Percentiles rank a stretch among this genome's conserved stretches.
phyloP scores from a whole-genome alignment of 2,888 invertebrate genomes.

The Diploptera punctata region DNA sequence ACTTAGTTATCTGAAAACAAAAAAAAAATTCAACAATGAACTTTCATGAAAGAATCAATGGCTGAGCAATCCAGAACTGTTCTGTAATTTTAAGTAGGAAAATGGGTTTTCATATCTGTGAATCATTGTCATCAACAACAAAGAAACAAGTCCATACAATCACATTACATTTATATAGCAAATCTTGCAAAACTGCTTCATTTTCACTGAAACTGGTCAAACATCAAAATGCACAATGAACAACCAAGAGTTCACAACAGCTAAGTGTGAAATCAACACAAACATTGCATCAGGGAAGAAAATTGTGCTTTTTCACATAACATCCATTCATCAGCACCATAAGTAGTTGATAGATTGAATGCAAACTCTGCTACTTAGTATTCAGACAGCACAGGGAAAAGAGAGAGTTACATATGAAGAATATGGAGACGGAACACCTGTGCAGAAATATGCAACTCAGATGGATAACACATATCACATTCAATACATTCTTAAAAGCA shows the following conservation, averaged over 20 bases:
- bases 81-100: too few species aligned
- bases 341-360: constrained; percentile 6
- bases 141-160: not conserved
- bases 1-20: too few species aligned
- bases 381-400: constrained; percentile 5
- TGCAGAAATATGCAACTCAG: not conserved
- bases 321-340: constrained; percentile 10
- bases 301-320: constrained; percentile 3
- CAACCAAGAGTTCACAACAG: not conserved
- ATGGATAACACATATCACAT: constrained; percentile 1
- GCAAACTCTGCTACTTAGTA: not conserved
- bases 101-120: too few species aligned
- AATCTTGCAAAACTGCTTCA: constrained; percentile 12
- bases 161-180: not conserved
- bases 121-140: too few species aligned
- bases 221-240: constrained; percentile 19
- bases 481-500: too few species aligned
- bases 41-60: too few species aligned
- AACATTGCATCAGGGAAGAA: constrained; percentile 3
- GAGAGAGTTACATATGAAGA: not conserved
- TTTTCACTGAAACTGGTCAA: constrained; percentile 5
- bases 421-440: not conserved
- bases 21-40: too few species aligned
- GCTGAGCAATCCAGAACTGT: too few species aligned
- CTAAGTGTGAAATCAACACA: constrained; percentile 10